A percentile compares a stretch with the other conserved stretches of the same genome.
These are phyloP conservation scores for Luehdorfia chinensis DNA, from an alignment of 1,140 invertebrate species.

Conservation along the genomic window DNA sequence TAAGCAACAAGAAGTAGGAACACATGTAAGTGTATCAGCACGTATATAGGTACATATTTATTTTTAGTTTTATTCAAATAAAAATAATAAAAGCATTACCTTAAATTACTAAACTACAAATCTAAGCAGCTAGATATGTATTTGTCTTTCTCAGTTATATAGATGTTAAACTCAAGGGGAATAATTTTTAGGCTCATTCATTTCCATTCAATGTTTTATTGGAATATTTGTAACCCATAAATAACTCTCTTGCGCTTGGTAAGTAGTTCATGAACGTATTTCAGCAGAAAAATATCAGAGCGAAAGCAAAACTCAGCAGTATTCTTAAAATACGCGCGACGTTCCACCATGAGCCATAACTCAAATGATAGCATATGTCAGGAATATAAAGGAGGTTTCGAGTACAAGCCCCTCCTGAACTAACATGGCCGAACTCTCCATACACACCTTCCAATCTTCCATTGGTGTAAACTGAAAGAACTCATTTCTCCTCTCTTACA, in stretches of 20 bases:
- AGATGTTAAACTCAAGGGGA: too few relatives aligned
- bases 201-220: conserved; percentile 15
- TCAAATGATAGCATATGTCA: conserved; percentile 72
- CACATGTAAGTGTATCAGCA: too few relatives aligned
- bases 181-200: conserved; percentile 7
- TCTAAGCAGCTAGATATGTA: too few relatives aligned
- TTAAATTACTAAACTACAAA: too few relatives aligned
- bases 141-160: too few relatives aligned
- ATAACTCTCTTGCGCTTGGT: conserved; percentile 26
- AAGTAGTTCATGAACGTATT: conserved; percentile 27
- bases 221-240: conserved; percentile 17
- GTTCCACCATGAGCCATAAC: conserved; percentile 64
- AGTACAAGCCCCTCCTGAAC: conserved; percentile 59
- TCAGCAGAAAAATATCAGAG: conserved; percentile 47
- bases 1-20: too few relatives aligned
- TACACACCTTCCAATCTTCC: conserved; percentile 31
- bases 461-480: conserved; percentile 55
- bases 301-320: conserved; percentile 54
- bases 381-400: conserved; percentile 73
- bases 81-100: too few relatives aligned
- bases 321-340: conserved; percentile 61
- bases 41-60: too few relatives aligned
- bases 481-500: conserved; percentile 30
- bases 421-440: conserved; percentile 58
- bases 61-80: too few relatives aligned